These are phyloP conservation scores for Oncorhynchus mykiss DNA, from an alignment of 2,113 vertebrate species.

Conservation along the genomic window DNA sequence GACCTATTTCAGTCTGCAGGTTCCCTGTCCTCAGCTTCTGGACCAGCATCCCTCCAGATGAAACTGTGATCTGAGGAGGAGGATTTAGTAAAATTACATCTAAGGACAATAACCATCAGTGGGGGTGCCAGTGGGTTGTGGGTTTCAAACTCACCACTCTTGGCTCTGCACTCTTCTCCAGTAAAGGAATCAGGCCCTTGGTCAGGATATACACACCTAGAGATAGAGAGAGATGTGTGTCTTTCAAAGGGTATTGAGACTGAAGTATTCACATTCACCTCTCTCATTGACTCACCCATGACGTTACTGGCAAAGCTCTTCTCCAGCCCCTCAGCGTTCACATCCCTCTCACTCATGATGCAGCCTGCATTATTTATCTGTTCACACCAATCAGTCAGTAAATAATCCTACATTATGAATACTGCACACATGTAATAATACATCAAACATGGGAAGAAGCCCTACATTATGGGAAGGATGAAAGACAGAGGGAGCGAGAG, in stretches of 20 bases:
- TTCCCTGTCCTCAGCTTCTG: conserved; percentile 78
- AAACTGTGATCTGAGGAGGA: conserved; percentile 67
- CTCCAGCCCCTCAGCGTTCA: conserved; percentile 74
- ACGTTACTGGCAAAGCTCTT: conserved; percentile 78
- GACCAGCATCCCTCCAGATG: conserved; percentile 78
- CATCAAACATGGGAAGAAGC: neutral
- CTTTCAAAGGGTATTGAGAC: neutral
- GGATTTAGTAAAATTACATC: too few species aligned
- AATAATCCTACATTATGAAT: neutral
- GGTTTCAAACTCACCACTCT: conserved; percentile 72
- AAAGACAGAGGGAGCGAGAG: neutral
- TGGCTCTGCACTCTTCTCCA: conserved; percentile 78
- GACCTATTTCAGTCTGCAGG: conserved; percentile 75
- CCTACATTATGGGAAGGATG: neutral
- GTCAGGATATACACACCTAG: conserved; percentile 76
- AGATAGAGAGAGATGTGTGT: neutral
- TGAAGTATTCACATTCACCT: neutral
- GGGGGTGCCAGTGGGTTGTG: neutral
- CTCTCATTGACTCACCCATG: conserved; percentile 63
- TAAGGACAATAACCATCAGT: neutral
- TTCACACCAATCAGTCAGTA: neutral
- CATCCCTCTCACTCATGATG: conserved; percentile 75
- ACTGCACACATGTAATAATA: neutral
- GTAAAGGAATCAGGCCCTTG: conserved; percentile 73
- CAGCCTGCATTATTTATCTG: conserved; percentile 79